These are phyloP conservation scores for Centropristis striata DNA, from an alignment of 2,113 vertebrate species.

Conservation along the genomic window DNA sequence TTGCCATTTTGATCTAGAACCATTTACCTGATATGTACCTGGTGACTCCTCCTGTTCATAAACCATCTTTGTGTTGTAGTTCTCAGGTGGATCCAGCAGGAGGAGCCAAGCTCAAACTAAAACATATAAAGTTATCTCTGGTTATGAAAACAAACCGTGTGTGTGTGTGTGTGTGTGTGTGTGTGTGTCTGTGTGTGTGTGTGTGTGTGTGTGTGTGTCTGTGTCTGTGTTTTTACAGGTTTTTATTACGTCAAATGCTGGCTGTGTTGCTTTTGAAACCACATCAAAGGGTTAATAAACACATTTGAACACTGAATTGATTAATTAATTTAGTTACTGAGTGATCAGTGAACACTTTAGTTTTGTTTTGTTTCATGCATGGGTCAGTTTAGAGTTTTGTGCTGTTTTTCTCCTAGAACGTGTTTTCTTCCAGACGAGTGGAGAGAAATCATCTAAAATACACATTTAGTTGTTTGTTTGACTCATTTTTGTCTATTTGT, in stretches of 20 bases:
- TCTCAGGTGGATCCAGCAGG: constrained; percentile 46
- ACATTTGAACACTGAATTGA: not conserved
- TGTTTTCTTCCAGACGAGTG: too few species aligned
- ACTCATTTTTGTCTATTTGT: too few species aligned
- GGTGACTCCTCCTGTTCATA: not conserved
- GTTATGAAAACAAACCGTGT: constrained; percentile 3
- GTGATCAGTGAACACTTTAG: not conserved
- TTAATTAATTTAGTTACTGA: too few species aligned
- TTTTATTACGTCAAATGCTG: constrained; percentile 46
- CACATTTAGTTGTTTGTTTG: too few species aligned
- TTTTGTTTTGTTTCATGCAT: too few species aligned
- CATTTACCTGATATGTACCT: too few species aligned
- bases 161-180: constrained; percentile 6
- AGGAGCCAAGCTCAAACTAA: constrained; percentile 8
- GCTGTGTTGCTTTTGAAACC: constrained; percentile 49
- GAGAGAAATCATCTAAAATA: too few species aligned
- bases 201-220: constrained; percentile 7
- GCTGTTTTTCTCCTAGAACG: too few species aligned
- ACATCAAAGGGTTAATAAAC: constrained; percentile 51
- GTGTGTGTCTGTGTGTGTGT: constrained; percentile 4
- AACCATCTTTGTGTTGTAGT: not conserved
- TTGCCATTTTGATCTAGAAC: too few species aligned
- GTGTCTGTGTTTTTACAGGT: constrained; percentile 48
- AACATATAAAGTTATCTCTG: not conserved
- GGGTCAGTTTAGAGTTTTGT: too few species aligned